A percentile compares a stretch with the other conserved stretches of the same genome.
Conservation (phyloP, 2,113 vertebrate species). For the Ochotona curzoniae region DNA sequence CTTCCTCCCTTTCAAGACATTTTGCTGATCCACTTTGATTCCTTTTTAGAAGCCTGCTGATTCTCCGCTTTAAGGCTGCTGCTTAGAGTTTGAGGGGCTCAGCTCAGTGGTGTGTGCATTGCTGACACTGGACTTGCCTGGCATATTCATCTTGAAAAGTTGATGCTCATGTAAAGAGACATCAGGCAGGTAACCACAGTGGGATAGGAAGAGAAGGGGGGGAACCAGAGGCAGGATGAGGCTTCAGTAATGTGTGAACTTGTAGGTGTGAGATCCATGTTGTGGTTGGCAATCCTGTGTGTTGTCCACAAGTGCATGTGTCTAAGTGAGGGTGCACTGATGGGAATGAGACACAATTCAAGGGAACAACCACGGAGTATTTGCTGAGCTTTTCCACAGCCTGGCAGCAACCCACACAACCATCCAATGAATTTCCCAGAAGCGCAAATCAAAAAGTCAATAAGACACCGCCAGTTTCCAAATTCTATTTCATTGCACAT, state of each 20-base stretch:
- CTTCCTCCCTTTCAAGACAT: slow-evolving; percentile 32
- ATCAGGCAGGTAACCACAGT: slow-evolving; percentile 44
- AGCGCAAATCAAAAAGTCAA: slow-evolving; percentile 76
- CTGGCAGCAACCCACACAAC: not conserved
- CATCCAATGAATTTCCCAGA: slow-evolving; percentile 61
- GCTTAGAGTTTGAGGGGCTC: slow-evolving; percentile 64
- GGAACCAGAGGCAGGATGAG: not conserved
- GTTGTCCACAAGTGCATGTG: not conserved
- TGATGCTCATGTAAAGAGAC: slow-evolving; percentile 59
- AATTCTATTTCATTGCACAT: slow-evolving; percentile 69
- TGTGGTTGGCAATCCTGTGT: fast-evolving
- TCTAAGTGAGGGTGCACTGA: not conserved
- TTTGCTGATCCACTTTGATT: slow-evolving; percentile 40
- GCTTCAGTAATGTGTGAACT: not conserved
- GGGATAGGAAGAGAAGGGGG: not conserved
- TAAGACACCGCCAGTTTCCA: slow-evolving; percentile 70
- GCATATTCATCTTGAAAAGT: slow-evolving; percentile 63
- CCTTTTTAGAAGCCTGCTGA: slow-evolving; percentile 51
- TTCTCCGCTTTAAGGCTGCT: not conserved
- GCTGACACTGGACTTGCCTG: slow-evolving; percentile 45
- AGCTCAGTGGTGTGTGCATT: slow-evolving; percentile 48
- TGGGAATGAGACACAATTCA: not conserved
- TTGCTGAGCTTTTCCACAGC: slow-evolving; percentile 17
- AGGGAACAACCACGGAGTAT: not conserved
- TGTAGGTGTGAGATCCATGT: not conserved